These are phyloP conservation scores for Cyclopterus lumpus DNA, from an alignment of 2,797 vertebrate species.

Conservation along the genomic window DNA sequence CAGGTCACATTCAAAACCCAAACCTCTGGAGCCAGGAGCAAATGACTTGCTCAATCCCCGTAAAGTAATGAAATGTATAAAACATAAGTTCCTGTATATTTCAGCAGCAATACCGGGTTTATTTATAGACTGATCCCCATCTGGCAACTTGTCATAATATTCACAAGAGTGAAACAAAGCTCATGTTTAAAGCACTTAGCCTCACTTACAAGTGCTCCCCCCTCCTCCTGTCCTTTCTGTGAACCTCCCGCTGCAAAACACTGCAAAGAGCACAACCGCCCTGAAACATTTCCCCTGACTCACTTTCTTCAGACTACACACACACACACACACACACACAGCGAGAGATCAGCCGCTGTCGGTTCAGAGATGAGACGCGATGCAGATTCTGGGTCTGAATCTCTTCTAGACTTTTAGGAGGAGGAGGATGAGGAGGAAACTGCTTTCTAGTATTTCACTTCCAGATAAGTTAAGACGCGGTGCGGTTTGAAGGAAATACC, in stretches of 20 bases:
- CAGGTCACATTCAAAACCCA: conserved; percentile 21
- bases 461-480: conserved; percentile 20
- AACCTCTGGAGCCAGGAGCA: conserved; percentile 27
- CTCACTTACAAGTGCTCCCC: conserved; percentile 53
- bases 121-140: conserved; percentile 68
- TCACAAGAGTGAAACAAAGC: conserved; percentile 62
- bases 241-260: conserved; percentile 58
- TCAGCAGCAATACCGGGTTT: conserved; percentile 37
- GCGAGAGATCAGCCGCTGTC: conserved; percentile 24
- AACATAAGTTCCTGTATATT: conserved; percentile 63
- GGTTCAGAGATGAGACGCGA: conserved; percentile 21
- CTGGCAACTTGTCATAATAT: conserved; percentile 69
- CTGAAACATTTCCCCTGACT: conserved; percentile 34
- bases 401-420: conserved; percentile 14
- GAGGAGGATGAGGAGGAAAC: conserved; percentile 24
- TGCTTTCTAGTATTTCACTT: conserved; percentile 28
- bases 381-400: conserved; percentile 22
- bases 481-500: not conserved
- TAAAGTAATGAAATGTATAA: conserved; percentile 60
- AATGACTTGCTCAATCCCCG: conserved; percentile 39
- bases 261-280: conserved; percentile 27
- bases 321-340: conserved; percentile 2
- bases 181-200: conserved; percentile 66
- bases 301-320: conserved; percentile 20
- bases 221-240: conserved; percentile 54